Evolutionary conservation across 2,888 invertebrate species (phyloP), one percentile per base, ranked within the genome.

Genomic region (Drosophila sordidula): DNA sequence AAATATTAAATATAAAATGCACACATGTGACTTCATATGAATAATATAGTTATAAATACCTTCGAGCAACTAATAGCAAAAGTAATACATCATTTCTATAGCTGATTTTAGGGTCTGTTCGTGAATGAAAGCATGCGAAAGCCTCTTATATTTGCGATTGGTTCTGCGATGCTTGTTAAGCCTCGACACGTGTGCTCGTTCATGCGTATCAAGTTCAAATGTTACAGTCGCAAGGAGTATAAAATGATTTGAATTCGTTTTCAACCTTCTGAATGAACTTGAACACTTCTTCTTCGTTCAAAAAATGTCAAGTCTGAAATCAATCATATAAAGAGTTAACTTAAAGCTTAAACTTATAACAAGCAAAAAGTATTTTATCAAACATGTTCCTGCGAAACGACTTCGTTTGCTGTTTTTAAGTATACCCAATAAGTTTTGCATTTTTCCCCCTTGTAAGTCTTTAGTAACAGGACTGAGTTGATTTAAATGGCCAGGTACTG

Each of bases 181-280:
- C 68, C 38, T 32, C 34, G 57, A 58, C 79, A 79, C 75, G 75
- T 75, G 75, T 51, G 70, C 18, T 51, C 58, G 41, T 26, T 78
- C 75, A 75, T 57, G 74, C 47, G 79, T 45, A 52, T 39, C 29
- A 45, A 78, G 75, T 56, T 78, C 75, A 78, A 75, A 79, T 58
- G 75, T 75, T 55, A 49, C 61, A 61, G 39, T 26, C 26, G 41
- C 38, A 49, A 42, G 36, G 58, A 36, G 44, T 56, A 42, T 46
- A 29, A 61, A 68, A 56, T 61, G 49, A 47, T 44, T 75, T 32
- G 55, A 51, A 59, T 62, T 62, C 50, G 51, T 54, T 57, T 41
- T 45, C 38, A 58, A 52, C 50, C 25, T 49, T 47, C 9, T 6
- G 6, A 25, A 34, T 26, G 16, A 57, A 61, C 18, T 42, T 54